Evolutionary conservation across 2,888 invertebrate species (phyloP), one percentile per base, ranked within the genome.

Genomic region (Ethmia dodecea): DNA sequence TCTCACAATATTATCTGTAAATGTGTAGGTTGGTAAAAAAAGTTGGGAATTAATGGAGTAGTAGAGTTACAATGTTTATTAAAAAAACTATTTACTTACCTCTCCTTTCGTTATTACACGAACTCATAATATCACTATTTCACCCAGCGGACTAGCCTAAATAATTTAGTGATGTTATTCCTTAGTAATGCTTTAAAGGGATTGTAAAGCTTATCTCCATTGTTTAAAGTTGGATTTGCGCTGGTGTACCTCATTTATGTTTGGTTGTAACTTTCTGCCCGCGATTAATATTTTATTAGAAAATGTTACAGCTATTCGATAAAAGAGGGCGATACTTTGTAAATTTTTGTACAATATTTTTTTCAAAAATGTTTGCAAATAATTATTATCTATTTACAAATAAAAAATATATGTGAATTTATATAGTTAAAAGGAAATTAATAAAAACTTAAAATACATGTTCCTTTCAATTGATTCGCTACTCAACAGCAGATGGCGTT

Each of bases 151-250:
- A 52, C 63, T 59, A 45, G 53, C 41, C 55, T 71, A 50, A 78
- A 80, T 79, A 78, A 68, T 78, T 78, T 44, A 78, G 58, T 43
- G 48, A 49, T 58, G 62, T 65, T 70, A 65, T 70, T 63, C 66
- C 70, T 67, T 57, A 14, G 49, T 45, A 40, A 34, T 40, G 15
- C 39, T 28, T 38, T n/a, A 22, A n/a, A 8, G n/a, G 4, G 22
- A 22, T n/a, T 22, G 22, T n/a, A 8, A 22, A 22, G 8, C n/a
- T 22, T n/a, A n/a, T n/a, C 22, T 22, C 22, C n/a, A 22, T 22
- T 22, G 22, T 22, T 22, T 49, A 71, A 56, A 55, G 58, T 47
- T 25, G 31, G 42, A 43, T 62, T 69, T 66, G 30, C 45, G 31
- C 37, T 55, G 55, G n/a, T 43, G 16, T 22, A 12, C 33, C 26